phyloP scores from a whole-genome alignment of 2,113 vertebrate genomes.

The Otis tarda region DNA sequence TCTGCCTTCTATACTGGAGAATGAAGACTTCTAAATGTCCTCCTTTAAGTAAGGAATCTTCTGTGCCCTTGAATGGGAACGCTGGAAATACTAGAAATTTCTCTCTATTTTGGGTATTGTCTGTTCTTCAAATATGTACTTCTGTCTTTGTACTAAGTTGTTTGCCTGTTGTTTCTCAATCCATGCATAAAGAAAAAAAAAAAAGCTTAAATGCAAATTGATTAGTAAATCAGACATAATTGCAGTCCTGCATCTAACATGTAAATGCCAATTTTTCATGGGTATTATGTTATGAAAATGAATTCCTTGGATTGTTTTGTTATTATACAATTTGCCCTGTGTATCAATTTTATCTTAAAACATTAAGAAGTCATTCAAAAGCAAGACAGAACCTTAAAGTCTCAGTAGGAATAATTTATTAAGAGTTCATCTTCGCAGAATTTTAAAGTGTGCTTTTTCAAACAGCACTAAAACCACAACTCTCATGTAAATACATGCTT shows the following conservation, averaged over 20 bases:
- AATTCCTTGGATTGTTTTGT: neutral
- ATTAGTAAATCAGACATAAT: neutral
- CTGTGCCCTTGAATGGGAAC: neutral
- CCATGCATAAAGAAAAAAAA: neutral
- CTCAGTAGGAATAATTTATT: neutral
- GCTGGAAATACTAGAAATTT: neutral
- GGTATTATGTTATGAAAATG: neutral
- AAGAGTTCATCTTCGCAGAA: neutral
- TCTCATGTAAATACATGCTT: constrained; percentile 26
- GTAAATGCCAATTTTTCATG: neutral
- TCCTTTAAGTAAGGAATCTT: neutral
- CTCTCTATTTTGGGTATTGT: neutral
- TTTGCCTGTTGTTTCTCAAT: neutral
- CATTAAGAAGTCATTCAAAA: neutral
- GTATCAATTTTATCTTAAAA: neutral
- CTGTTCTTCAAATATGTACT: neutral
- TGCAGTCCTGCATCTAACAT: neutral
- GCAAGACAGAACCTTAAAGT: neutral
- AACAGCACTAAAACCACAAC: constrained; percentile 13
- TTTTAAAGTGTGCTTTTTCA: neutral
- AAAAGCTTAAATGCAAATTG: neutral
- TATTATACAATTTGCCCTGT: neutral
- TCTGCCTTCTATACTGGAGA: neutral
- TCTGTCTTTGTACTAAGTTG: neutral
- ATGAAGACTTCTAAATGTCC: neutral